phyloP scores from a whole-genome alignment of 2,113 vertebrate species.

The Trochalopteron elliotii region DNA sequence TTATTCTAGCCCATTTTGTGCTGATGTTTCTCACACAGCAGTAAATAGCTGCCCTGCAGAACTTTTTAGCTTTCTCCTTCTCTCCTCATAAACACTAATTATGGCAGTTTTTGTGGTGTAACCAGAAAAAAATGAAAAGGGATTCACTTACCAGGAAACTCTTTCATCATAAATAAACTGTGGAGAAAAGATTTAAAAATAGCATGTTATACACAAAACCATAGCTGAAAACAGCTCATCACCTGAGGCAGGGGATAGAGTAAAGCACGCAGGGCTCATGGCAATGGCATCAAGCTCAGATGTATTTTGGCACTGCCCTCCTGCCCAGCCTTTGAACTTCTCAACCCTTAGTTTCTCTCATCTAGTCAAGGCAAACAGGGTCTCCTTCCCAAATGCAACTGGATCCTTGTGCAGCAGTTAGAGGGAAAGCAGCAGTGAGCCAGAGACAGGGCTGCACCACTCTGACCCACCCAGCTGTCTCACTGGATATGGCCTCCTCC shows the following conservation, averaged over 20 bases:
- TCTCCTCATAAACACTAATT: neutral
- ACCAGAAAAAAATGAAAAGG: neutral
- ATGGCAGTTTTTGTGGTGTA: neutral
- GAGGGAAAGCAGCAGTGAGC: neutral
- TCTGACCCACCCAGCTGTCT: accelerated
- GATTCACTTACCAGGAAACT: slow-evolving; percentile 88
- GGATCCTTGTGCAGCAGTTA: neutral
- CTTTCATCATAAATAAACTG: slow-evolving; percentile 98
- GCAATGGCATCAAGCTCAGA: neutral
- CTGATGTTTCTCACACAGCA: neutral
- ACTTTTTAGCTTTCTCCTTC: neutral
- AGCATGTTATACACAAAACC: slow-evolving; percentile 18
- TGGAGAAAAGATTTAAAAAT: slow-evolving; percentile 34
- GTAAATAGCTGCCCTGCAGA: neutral
- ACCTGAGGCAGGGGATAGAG: neutral
- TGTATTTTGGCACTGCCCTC: neutral
- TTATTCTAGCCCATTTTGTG: neutral
- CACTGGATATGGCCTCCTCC: accelerated
- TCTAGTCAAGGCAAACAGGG: neutral
- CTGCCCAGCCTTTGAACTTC: neutral
- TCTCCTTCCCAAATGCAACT: neutral
- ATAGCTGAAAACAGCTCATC: neutral
- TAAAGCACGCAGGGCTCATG: neutral
- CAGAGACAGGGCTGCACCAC: neutral
- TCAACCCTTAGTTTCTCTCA: neutral